phyloP scores from a whole-genome alignment of 2,113 vertebrate species.

The Ammodytes dubius region DNA sequence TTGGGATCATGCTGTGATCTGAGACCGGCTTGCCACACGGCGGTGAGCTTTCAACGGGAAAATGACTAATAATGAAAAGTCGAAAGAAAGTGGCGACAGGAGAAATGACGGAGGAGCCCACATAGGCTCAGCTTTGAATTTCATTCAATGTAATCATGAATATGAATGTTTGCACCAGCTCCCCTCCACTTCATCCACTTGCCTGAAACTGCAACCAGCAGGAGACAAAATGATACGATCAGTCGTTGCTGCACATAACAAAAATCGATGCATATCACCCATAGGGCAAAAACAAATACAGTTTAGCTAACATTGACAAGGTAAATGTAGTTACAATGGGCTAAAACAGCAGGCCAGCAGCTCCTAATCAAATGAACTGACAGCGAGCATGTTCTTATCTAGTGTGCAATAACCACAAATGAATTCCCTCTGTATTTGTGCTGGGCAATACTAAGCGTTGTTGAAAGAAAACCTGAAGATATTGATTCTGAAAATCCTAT shows the following conservation, averaged over 20 bases:
- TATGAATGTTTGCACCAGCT: constrained; percentile 17
- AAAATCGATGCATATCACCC: constrained; percentile 41
- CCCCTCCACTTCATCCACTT: not conserved
- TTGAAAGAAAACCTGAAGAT: constrained; percentile 17
- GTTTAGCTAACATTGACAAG: constrained; percentile 14
- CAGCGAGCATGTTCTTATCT: not conserved
- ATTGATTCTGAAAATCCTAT: constrained; percentile 29
- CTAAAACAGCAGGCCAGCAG: constrained; percentile 16
- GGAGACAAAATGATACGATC: constrained; percentile 16
- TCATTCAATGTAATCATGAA: constrained; percentile 30
- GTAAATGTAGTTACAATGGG: constrained; percentile 17
- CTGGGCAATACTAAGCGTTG: not conserved
- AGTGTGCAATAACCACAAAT: constrained; percentile 24
- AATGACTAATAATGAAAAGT: constrained; percentile 47
- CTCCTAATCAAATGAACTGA: constrained; percentile 45
- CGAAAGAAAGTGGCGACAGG: not conserved
- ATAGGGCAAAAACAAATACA: constrained; percentile 14
- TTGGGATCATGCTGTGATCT: not conserved
- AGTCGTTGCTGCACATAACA: not conserved
- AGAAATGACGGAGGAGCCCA: constrained; percentile 25
- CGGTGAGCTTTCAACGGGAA: not conserved
- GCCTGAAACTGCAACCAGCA: constrained; percentile 5
- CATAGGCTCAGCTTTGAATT: constrained; percentile 44
- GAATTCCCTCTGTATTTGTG: constrained; percentile 18
- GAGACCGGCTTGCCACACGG: not conserved